Base-by-base conservation (phyloP, 1,140 invertebrate species). In the Caligus rogercresseyi region DNA sequence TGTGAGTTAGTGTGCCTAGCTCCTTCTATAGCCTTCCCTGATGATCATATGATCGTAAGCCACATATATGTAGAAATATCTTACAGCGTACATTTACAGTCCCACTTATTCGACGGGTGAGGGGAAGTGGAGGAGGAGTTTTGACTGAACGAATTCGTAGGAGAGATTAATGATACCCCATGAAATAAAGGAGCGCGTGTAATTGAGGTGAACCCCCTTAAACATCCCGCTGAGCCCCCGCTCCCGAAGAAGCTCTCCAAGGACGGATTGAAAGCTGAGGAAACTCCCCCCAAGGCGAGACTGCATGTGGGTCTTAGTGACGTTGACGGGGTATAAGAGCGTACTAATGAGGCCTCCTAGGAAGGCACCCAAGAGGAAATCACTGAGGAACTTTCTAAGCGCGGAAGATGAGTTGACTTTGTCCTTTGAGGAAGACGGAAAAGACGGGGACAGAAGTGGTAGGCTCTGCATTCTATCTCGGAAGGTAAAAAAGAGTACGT, bases 151-250 rank as follows among this genome's bases (percentile, higher is more conserved):
- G 51, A 77, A 68, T 79, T 94, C 90, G 76, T 95, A 96, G 3
- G 89, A 85, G 2, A 88, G 85, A 76, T 96, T 98, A 70, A 96
- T 94, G 57, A 98, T 86, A 62, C 95, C 95, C 95, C 95, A 98
- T 68, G 91, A 95, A 31, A 99, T 74, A 71, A 98, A 86, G 21
- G 92, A 88, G 67, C 95, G 78, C 19, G 86, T 87, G 70, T 86
- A 94, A 75, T 98, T 99, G 20, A 95, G 78, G 69, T 91, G 84
- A 54, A 91, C 88, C 4, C 95, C 95, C 66, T 87, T 82, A 72
- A 92, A 98, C 70, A 98, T 84, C 70, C 83, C 83, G 23, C 75
- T 76, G 55, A 94, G 73, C 64, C 87, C 81, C 61, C 93, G 76
- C 67, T 92, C 83, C 1, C 78, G 72, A 69, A 89, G 87, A 24